Conservation (phyloP, 2,888 invertebrate species). For the Cheilosia soror region DNA sequence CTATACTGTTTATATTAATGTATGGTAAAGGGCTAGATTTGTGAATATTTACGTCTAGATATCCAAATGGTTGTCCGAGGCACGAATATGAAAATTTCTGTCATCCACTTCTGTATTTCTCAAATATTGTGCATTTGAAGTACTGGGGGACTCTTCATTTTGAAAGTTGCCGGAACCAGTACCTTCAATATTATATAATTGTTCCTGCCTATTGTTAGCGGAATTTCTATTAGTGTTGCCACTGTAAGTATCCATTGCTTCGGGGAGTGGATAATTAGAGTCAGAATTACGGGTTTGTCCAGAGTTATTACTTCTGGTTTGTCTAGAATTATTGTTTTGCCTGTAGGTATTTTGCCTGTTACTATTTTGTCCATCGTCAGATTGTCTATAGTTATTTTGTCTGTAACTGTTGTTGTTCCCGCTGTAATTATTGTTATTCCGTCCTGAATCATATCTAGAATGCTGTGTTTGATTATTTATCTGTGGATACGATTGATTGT, state of each 20-base stretch:
- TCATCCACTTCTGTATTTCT: conserved; percentile 41
- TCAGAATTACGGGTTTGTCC: conserved; percentile 1
- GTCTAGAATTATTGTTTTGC: conserved; percentile 6
- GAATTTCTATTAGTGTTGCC: conserved; percentile 22
- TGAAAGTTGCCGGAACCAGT: not conserved
- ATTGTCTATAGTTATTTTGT: conserved; percentile 4
- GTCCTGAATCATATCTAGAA: conserved; percentile 1
- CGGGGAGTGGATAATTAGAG: not conserved
- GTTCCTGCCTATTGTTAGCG: conserved; percentile 7
- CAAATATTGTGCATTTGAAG: conserved; percentile 8
- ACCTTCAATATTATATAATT: conserved; percentile 21
- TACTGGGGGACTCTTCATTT: not conserved
- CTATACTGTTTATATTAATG: conserved; percentile 34
- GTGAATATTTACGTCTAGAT: conserved; percentile 65
- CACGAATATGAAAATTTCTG: conserved; percentile 66
- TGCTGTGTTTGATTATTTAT: not conserved
- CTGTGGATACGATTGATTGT: conserved; percentile 18
- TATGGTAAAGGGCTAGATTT: conserved; percentile 45
- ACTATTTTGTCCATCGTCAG: conserved; percentile 14
- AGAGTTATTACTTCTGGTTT: not conserved
- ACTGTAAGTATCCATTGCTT: conserved; percentile 43
- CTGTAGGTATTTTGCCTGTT: not conserved
- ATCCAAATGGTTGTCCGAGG: conserved; percentile 68
- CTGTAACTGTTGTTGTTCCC: not conserved
- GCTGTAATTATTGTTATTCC: not conserved